Evolutionary conservation across 2,797 vertebrate genomes (phyloP).

Genomic region (Rallus crepitans): DNA sequence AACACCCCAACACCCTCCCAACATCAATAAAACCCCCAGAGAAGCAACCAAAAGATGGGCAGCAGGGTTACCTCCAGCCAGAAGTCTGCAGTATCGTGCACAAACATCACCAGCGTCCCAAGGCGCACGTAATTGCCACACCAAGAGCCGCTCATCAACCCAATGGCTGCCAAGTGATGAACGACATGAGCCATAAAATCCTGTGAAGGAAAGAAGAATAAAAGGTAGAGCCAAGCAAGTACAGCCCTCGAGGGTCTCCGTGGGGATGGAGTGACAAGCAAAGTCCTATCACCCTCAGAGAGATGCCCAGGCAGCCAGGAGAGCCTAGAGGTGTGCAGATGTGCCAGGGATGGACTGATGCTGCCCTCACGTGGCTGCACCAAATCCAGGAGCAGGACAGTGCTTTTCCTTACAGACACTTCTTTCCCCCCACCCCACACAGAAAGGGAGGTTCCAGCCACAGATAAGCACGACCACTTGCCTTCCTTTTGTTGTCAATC

Average conservation of each 20-base stretch:
- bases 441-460: neutral
- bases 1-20: neutral
- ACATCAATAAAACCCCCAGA: neutral
- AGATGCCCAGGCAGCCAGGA: neutral
- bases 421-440: rapidly evolving
- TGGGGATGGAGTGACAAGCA: neutral
- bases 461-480: slow-evolving; percentile 56
- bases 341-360: neutral
- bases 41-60: neutral
- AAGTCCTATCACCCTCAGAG: neutral
- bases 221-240: neutral
- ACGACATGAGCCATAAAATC: slow-evolving; percentile 93
- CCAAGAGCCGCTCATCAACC: slow-evolving; percentile 91
- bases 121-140: slow-evolving; percentile 92
- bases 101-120: slow-evolving; percentile 90
- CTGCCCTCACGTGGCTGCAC: slow-evolving; percentile 44
- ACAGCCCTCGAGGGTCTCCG: rapidly evolving
- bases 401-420: rapidly evolving
- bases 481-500: slow-evolving; percentile 92
- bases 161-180: slow-evolving; percentile 92
- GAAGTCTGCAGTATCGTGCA: slow-evolving; percentile 92
- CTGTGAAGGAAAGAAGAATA: slow-evolving; percentile 64
- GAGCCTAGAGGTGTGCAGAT: rapidly evolving
- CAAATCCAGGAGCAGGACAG: neutral
- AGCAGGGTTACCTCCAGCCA: slow-evolving; percentile 88